Base-by-base conservation (phyloP, 2,113 vertebrate genomes). In the Gadus chalcogrammus region DNA sequence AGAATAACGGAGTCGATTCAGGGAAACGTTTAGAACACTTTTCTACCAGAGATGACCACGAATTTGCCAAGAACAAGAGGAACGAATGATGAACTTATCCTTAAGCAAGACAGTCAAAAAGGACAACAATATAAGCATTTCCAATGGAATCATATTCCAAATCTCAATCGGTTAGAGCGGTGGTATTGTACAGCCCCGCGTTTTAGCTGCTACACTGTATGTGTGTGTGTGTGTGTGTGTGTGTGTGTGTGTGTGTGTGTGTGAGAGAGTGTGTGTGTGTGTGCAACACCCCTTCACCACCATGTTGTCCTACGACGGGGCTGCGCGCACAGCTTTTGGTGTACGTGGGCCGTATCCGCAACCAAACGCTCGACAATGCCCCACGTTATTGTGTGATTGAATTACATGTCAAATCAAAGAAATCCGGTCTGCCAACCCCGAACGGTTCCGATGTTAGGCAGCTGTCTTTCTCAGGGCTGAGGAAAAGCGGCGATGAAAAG, bases 401-500 rank as follows among this genome's bases (percentile, higher is more conserved):
- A n/a, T 27, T 64, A 18, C 11, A 3, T 17, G 13, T 24, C 55
- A 65, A 79, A 73, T 70, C 71, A 71, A 79, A 73, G 38, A 71
- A 66, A 72, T 60, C 53, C 65, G 74, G 65, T 61, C 18, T 78
- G 83, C 70, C 76, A 79, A 22, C 67, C 67, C 75, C 73, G 61
- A 71, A 77, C 68, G 59, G 71, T 65, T 82, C 72, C 78, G 84
- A 80, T 80, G 87, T 78, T 84, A 75, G 77, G 82, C 85, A 82
- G 82, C 76, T 80, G 91, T 82, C 79, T 84, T 76, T 71, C 84
- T 74, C 69, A 74, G 81, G 79, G n/a, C 15, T 17, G 55, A 58
- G 82, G 83, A 86, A 84, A 79, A 86, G 84, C 85, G 80, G 77
- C 75, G 81, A 84, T 85, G 85, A 84, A 85, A 88, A 85, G 83